Evolutionary conservation across 2,888 invertebrate species (phyloP).

Genomic region (Pristionchus mayeri): DNA sequence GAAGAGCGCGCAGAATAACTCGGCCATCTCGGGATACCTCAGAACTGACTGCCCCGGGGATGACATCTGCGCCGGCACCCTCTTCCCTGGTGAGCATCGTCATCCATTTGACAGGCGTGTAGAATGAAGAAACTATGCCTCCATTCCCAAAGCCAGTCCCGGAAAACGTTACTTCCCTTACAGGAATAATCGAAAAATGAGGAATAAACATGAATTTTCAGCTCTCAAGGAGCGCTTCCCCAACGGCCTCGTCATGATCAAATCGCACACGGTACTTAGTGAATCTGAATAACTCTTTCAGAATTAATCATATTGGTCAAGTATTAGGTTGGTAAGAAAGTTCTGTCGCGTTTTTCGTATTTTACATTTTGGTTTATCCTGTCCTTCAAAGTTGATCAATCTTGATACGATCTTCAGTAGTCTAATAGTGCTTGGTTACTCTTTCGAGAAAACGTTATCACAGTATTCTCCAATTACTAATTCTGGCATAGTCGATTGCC

Average conservation of each 20-base stretch:
- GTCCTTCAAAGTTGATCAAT: too few species aligned
- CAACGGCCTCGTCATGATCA: slow-evolving; percentile 74
- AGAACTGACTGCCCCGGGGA: slow-evolving; percentile 72
- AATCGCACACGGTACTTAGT: slow-evolving; percentile 53
- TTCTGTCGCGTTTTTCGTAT: too few species aligned
- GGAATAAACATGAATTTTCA: slow-evolving; percentile 33
- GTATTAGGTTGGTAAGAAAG: too few species aligned
- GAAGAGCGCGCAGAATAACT: slow-evolving; percentile 70
- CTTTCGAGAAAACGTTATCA: too few species aligned
- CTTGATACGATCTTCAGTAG: too few species aligned
- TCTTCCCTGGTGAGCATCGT: slow-evolving; percentile 66
- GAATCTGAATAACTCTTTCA: too few species aligned
- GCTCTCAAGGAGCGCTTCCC: slow-evolving; percentile 70
- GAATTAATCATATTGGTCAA: too few species aligned
- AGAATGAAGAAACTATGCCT: neutral
- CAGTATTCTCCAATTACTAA: too few species aligned
- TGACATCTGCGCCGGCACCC: slow-evolving; percentile 75
- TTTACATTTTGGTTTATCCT: too few species aligned
- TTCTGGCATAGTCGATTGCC: too few species aligned
- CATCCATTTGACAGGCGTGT: neutral
- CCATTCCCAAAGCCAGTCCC: neutral
- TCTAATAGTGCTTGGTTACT: too few species aligned
- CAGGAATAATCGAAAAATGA: too few species aligned
- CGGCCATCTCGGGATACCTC: slow-evolving; percentile 72
- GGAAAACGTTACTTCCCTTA: neutral